Base-by-base conservation (phyloP, 2,888 invertebrate genomes). In the Dryobotodes eremita region DNA sequence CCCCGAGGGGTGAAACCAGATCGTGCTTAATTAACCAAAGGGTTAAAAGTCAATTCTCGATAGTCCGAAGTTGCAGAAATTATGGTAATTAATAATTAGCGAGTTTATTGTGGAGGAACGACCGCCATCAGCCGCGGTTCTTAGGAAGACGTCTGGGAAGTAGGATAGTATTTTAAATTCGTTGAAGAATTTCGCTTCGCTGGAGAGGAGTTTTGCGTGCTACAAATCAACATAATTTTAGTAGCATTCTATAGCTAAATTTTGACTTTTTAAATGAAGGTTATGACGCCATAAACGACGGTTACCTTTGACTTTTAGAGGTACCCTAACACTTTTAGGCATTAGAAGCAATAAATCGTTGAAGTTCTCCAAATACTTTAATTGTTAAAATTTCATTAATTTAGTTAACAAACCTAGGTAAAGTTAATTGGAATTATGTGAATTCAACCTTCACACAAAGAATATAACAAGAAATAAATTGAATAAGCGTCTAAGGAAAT, bases 21-120 rank as follows among this genome's bases (percentile, higher is more conserved):
- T 71, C 83, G 71, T 68, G 73, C 70, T 69, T 77, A 85, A 75
- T 81, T 83, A 79, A 48, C 64, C 73, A 62, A 77, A 85, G 88
- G 80, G 82, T 75, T 84, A 79, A 77, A 77, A 86, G 83, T 87
- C 75, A 73, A 86, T 77, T 79, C 74, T 69, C 74, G 74, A 78
- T 85, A 80, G 74, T 70, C 71, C 69, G 23, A 73, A 71, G 72
- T 85, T 79, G 65, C 70, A 83, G 53, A 76, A 80, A 83, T 87
- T 86, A 87, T 87, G 83, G 57, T 73, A 85, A 83, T 87, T 83
- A 79, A 79, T 85, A 71, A 86, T 85, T 85, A 78, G 64, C n/a
- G 69, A 83, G 77, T 80, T 85, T 68, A 80, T 71, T 87, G 80
- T 85, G 68, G 50, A 73, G 79, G 69, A 42, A 26, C 36, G 59